Evolutionary conservation across 30 jellyfish, hydroid and myxozoan genomes (phyloP), one percentile per base, ranked within the genome.

Genomic region (Aurelia coerulea): DNA sequence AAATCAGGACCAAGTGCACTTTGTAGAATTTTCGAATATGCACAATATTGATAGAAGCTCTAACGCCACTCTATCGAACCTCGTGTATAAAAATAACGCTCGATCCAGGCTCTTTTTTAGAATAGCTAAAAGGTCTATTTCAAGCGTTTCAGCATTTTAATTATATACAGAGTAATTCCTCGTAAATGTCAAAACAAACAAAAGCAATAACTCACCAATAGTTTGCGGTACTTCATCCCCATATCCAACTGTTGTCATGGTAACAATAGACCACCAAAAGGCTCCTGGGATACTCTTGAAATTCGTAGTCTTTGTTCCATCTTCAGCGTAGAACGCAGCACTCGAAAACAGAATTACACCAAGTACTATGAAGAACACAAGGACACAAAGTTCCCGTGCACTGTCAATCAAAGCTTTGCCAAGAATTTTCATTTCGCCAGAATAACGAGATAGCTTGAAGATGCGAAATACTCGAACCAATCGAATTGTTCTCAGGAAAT

Each of bases 161-260:
- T 39, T 1, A 39, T 2, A 39, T 39, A 39, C 51, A 2, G 51
- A 39, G 51, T 39, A 39, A 39, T 39, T 1, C 51, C 51, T 39
- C 51, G 4, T 39, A 6, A 3, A 39, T 39, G 51, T 39, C 51
- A 2, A 39, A 39, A 39, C 51, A 39, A 39, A 39, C 51, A 9
- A 9, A 3, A 39, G 51, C 51, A 39, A 39, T 39, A 39, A 18
- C 97, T 73, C 80, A 95, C 99, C 93, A 37, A 66, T 72, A 10
- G 97, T 76, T 59, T 85, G 65, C 41, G 99, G 99, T 0, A 89
- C 95, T 60, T 83, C 99, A 56, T 95, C 99, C 37, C 99, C 99
- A 86, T 95, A 95, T 5, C 99, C 99, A 18, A 95, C 99, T 1
- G 99, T 95, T 32, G 99, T 95, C 97, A 95, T 89, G 86, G 99